Conservation (phyloP, 2,797 vertebrate species). For the Acanthurus lineatus region DNA sequence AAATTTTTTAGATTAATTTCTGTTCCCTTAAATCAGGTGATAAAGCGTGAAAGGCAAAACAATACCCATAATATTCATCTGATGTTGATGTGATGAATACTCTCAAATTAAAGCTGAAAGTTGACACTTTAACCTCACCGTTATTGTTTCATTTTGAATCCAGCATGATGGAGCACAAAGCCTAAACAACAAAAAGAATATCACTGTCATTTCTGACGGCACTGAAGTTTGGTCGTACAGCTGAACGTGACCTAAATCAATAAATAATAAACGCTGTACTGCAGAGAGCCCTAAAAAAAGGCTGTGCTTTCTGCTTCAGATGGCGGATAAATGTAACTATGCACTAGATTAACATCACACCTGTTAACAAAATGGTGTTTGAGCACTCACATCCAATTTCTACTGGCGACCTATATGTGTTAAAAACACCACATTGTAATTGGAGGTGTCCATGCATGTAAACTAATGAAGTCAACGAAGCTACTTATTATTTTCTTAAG, state of each 20-base stretch:
- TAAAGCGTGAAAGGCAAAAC: background rate
- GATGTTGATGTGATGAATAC: background rate
- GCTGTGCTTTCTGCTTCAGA: background rate
- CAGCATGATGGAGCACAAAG: conserved; percentile 9
- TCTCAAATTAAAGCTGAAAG: conserved; percentile 17
- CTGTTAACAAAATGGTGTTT: conserved; percentile 5
- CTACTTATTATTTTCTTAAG: background rate
- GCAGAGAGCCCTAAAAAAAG: background rate
- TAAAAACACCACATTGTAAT: background rate
- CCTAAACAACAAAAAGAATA: background rate
- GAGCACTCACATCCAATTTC: background rate
- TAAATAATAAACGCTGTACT: conserved; percentile 5
- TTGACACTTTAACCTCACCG: conserved; percentile 2
- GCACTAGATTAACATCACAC: background rate
- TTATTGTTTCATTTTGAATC: conserved; percentile 27
- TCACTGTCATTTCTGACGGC: background rate
- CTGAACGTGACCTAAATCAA: conserved; percentile 1
- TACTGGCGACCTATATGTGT: too few species aligned
- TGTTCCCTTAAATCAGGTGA: background rate
- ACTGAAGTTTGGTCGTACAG: background rate
- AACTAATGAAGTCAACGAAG: too few species aligned
- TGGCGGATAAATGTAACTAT: conserved; percentile 11
- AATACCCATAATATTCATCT: background rate
- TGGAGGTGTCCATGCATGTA: background rate
- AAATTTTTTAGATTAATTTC: background rate